Evolutionary conservation across 2,113 vertebrate genomes (phyloP).

Genomic region (Coracopsis vasa): DNA sequence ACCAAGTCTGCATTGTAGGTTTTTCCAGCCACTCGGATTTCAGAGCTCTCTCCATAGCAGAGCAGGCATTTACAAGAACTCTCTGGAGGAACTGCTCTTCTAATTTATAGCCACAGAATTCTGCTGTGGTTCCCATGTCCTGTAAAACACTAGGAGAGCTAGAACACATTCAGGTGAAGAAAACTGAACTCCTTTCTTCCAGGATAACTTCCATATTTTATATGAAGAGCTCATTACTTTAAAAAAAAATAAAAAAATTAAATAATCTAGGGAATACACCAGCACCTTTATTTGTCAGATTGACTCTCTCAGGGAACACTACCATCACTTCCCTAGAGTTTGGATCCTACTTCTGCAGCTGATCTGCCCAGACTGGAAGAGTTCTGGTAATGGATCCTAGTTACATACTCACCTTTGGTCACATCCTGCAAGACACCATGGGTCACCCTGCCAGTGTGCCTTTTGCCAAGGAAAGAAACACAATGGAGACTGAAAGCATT

Average conservation of each 20-base stretch:
- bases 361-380: background rate
- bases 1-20: background rate
- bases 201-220: background rate
- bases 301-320: background rate
- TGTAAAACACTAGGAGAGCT: background rate
- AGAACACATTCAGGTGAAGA: background rate
- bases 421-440: background rate
- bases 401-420: background rate
- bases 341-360: background rate
- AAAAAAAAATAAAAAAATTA: background rate
- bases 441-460: background rate
- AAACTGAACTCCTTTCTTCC: background rate
- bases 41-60: background rate
- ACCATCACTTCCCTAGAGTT: background rate
- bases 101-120: background rate
- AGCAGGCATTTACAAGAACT: background rate
- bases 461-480: background rate
- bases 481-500: background rate
- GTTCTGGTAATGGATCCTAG: background rate
- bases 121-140: background rate
- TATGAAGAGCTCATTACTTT: background rate
- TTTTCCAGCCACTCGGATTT: fast-evolving
- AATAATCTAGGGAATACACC: background rate
- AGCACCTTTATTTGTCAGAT: background rate
- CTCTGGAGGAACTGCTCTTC: background rate